phyloP scores from a whole-genome alignment of 2,888 invertebrate species.

The Drosophila rubida region DNA sequence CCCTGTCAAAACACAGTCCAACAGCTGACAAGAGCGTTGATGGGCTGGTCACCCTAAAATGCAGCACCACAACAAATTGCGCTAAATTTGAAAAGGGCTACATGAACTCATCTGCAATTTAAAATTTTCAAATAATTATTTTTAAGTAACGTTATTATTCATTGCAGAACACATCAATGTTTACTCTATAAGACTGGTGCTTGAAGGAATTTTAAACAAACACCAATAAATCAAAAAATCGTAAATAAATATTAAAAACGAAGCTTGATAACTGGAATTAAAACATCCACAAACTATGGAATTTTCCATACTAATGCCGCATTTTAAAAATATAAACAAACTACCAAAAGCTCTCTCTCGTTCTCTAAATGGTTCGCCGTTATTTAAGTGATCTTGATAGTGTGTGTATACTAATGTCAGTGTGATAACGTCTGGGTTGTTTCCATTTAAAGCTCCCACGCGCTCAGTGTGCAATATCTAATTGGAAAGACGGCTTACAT shows the following conservation, averaged over 20 bases:
- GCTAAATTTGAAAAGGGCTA: slow-evolving; percentile 3
- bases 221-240: not conserved
- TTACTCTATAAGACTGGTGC: too few relatives aligned
- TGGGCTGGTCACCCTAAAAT: slow-evolving; percentile 19
- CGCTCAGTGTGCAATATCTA: not conserved
- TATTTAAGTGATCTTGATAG: not conserved
- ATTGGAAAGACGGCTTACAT: not conserved
- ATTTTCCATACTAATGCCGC: slow-evolving; percentile 31
- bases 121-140: too few relatives aligned
- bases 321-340: slow-evolving; percentile 5
- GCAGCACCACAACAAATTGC: slow-evolving; percentile 6
- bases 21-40: slow-evolving; percentile 5
- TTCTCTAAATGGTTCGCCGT: not conserved
- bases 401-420: not conserved
- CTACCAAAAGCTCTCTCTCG: slow-evolving; percentile 47
- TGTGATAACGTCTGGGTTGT: slow-evolving; percentile 11
- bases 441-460: not conserved
- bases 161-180: too few relatives aligned
- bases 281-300: slow-evolving; percentile 11
- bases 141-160: too few relatives aligned
- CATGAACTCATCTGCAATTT: too few relatives aligned
- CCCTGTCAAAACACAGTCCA: not conserved
- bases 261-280: not conserved
- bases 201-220: too few relatives aligned
- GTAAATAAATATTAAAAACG: not conserved